A percentile compares a stretch with the other conserved stretches of the same genome.
Evolutionary conservation across 2,888 invertebrate genomes (phyloP).

Genomic region (Volucella inflata): DNA sequence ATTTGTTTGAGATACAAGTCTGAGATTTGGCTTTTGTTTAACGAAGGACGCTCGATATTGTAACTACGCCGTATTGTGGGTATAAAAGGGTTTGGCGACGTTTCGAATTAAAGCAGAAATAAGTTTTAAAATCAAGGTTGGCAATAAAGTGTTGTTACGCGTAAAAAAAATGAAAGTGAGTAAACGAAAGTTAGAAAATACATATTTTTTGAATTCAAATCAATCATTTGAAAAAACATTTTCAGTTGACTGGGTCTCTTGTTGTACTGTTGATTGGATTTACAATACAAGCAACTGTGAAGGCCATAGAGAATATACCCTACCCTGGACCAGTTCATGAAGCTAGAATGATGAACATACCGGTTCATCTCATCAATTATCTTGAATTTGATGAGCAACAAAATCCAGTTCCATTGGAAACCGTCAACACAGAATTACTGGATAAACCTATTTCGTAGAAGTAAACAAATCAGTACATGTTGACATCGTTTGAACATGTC

Average conservation of each 20-base stretch:
- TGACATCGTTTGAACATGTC: too few species aligned
- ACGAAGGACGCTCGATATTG: neutral
- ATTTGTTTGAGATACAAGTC: conserved; percentile 3
- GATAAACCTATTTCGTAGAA: conserved; percentile 28
- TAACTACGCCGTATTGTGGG: conserved; percentile 12
- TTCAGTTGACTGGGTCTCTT: conserved; percentile 24
- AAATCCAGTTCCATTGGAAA: conserved; percentile 27
- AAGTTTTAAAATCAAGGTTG: conserved; percentile 15
- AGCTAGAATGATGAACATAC: conserved; percentile 55
- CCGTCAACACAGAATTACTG: too few species aligned
- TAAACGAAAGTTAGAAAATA: conserved; percentile 1
- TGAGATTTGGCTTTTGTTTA: conserved; percentile 7
- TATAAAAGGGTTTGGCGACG: conserved; percentile 25
- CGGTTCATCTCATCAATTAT: conserved; percentile 42
- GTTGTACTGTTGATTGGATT: conserved; percentile 9
- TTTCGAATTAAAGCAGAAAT: neutral
- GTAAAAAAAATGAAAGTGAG: conserved; percentile 10
- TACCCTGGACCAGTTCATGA: conserved; percentile 53
- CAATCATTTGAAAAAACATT: conserved; percentile 1
- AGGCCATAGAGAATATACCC: conserved; percentile 8
- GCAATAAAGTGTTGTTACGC: neutral
- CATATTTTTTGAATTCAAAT: neutral
- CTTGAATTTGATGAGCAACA: conserved; percentile 9
- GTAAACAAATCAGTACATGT: too few species aligned
- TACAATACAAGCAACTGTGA: neutral